Base-by-base conservation (phyloP, 2,113 vertebrate genomes). In the Hippocampus zosterae region DNA sequence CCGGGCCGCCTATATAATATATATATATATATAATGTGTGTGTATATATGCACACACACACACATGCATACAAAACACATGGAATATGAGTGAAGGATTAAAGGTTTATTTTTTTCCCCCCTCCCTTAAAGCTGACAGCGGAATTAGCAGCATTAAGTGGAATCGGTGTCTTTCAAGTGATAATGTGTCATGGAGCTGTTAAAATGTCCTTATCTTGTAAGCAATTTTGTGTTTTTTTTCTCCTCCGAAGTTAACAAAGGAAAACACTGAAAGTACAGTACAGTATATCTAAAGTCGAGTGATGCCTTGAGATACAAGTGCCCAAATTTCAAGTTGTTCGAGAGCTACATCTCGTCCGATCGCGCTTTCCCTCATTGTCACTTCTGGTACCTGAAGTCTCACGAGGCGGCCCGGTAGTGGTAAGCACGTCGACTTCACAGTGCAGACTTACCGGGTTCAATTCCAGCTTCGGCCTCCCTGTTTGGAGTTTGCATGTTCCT, bases 41-140 rank as follows among this genome's bases (percentile, higher is more conserved):
- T 37, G 29, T 33, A 5, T 33, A 5, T 29, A 3, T 29, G 29
- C 3, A 65, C 65, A 72, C 73, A 73, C 69, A 50, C 53, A 66
- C 55, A 68, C 68, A 65, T 46, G 16, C 8, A 21, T 52, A 21
- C 50, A 52, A 52, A 21, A 52, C 19, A 21, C 50, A 52, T 21
- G 16, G 50, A 46, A 46, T 15, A 3, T 46, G 44, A 46, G 15
- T 46, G 44, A 10, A 16, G 44, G 50, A 52, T 52, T 52, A 19
- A 52, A 37, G 29, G 29, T 33, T 33, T 37, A 6, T 37, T n/a
- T 56, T 12, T 12, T 12, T 2, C 8, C 19, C 48, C 48, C 16
- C 19, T 8, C 8, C 50, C 50, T 52, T 7, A 56, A 56, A 12
- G 53, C 10, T n/a, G 10, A 56, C 9, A 23, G 53, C n/a, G 23